phyloP scores from a whole-genome alignment of 37 sponge, comb jelly and placozoan species.

The Chondrosia reniformis region DNA sequence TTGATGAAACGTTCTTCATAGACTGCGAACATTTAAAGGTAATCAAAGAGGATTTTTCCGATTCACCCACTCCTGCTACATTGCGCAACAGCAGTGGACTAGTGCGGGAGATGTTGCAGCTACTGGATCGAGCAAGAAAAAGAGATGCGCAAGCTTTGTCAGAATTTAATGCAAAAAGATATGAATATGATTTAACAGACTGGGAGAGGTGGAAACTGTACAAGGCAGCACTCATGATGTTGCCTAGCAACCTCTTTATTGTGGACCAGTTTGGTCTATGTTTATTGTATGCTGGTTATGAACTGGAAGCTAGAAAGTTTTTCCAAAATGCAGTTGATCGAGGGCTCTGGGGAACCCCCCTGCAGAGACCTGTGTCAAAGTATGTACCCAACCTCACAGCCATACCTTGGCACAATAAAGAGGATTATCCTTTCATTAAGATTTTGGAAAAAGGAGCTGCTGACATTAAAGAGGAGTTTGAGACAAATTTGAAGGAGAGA shows the following conservation, averaged over 20 bases:
- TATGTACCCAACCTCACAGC: constrained; percentile 74
- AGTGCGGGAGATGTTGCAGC: constrained; percentile 44
- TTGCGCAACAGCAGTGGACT: constrained; percentile 46
- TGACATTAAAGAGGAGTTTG: constrained; percentile 62
- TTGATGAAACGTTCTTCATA: constrained; percentile 66
- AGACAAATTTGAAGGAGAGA: constrained; percentile 40
- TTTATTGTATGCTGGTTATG: constrained; percentile 45
- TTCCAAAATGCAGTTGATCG: constrained; percentile 74
- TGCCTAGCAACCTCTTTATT: constrained; percentile 83
- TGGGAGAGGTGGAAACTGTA: constrained; percentile 66
- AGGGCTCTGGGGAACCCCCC: constrained; percentile 79
- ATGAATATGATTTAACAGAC: constrained; percentile 67
- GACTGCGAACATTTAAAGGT: constrained; percentile 57
- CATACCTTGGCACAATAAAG: constrained; percentile 78
- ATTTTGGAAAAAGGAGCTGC: constrained; percentile 58
- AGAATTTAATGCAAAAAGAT: constrained; percentile 65
- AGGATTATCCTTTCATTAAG: constrained; percentile 67
- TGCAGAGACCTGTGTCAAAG: constrained; percentile 87
- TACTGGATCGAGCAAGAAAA: constrained; percentile 56
- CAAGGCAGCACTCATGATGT: constrained; percentile 62
- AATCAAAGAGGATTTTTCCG: constrained; percentile 10
- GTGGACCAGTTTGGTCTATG: constrained; percentile 85
- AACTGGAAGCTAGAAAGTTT: constrained; percentile 48
- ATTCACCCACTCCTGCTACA: not conserved
- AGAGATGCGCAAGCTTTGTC: constrained; percentile 56